Evolutionary conservation across 2,888 invertebrate genomes (phyloP).

Genomic region (Nasonovia ribisnigri): DNA sequence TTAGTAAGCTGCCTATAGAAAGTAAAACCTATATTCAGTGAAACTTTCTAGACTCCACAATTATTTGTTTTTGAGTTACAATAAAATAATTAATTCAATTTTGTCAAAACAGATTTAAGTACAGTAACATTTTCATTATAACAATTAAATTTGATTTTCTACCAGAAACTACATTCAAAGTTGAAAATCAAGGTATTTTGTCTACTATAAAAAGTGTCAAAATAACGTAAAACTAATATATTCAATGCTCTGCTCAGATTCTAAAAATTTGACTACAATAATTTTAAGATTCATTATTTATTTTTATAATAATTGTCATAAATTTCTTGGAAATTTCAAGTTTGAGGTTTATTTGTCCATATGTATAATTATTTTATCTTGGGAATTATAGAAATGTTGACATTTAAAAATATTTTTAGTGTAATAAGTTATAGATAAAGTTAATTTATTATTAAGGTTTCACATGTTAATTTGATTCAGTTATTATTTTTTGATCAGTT

Average conservation of each 20-base stretch:
- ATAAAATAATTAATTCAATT: no score
- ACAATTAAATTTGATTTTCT: not conserved
- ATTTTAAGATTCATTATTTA: not conserved
- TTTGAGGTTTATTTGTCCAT: not conserved
- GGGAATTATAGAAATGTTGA: not conserved
- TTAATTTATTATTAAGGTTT: conserved; percentile 4
- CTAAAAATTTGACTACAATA: not conserved
- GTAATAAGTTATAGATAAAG: not conserved
- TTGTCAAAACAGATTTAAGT: no score
- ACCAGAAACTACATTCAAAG: not conserved
- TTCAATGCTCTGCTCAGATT: not conserved
- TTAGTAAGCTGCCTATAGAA: not conserved
- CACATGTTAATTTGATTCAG: not conserved
- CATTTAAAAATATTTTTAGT: not conserved
- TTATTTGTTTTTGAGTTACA: no score
- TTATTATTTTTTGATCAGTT: conserved; percentile 5
- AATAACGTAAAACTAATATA: not conserved
- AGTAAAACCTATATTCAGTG: not conserved
- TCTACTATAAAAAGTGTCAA: not conserved
- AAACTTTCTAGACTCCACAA: not conserved
- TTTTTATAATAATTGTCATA: not conserved
- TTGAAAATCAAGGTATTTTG: not conserved
- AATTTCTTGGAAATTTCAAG: not conserved
- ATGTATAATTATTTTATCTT: not conserved
- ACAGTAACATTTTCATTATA: not conserved